phyloP scores from a whole-genome alignment of 2,797 vertebrate genomes.

The Bradypodion pumilum region DNA sequence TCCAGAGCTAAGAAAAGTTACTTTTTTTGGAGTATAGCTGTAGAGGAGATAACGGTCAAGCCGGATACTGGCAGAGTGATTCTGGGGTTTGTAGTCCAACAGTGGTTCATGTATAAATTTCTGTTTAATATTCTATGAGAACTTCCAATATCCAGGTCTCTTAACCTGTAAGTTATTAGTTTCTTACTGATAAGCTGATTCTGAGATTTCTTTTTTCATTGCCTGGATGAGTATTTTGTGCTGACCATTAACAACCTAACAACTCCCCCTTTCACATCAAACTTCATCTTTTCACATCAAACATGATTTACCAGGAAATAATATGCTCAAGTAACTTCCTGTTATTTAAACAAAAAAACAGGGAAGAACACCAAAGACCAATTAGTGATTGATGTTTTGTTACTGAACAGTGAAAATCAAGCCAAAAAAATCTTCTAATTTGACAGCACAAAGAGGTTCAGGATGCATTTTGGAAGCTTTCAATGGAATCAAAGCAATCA shows the following conservation, averaged over 20 bases:
- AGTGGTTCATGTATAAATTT: background rate
- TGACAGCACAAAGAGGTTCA: background rate
- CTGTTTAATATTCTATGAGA: background rate
- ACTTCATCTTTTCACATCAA: background rate
- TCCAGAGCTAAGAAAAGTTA: too few relatives aligned
- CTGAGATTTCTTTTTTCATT: background rate
- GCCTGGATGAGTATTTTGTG: background rate
- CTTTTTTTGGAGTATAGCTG: too few relatives aligned
- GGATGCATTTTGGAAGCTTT: too few relatives aligned
- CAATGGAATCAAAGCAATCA: background rate
- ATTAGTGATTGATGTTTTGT: background rate
- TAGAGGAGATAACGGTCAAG: too few relatives aligned
- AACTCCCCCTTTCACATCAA: background rate
- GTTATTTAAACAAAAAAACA: background rate
- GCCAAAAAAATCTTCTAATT: background rate
- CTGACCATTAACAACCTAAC: background rate
- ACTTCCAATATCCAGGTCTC: background rate
- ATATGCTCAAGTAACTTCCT: background rate
- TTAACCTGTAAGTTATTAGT: too few relatives aligned
- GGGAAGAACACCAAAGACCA: background rate
- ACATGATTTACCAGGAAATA: conserved; percentile 10
- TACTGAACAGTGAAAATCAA: background rate
- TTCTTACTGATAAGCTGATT: background rate
- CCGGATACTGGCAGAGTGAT: too few relatives aligned
- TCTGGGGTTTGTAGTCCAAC: too few relatives aligned